phyloP scores from a whole-genome alignment of 2,797 vertebrate genomes.

The Cossypha heuglini region DNA sequence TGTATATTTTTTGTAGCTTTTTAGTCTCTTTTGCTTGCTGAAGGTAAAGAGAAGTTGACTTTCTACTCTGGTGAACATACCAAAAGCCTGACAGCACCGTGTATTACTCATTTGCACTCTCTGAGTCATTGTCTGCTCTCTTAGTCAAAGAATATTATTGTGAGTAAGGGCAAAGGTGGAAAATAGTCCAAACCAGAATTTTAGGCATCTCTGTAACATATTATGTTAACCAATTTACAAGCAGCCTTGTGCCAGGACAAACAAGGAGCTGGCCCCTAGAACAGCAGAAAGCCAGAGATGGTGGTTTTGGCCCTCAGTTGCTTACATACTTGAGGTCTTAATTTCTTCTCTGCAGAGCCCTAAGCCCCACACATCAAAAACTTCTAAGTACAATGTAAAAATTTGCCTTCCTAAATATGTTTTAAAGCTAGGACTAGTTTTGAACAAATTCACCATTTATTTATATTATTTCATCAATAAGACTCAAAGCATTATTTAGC shows the following conservation, averaged over 20 bases:
- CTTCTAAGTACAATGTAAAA: background rate
- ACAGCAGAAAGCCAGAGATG: conserved; percentile 1
- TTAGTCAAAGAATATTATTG: conserved; percentile 63
- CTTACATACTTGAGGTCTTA: background rate
- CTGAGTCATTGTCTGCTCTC: conserved; percentile 36
- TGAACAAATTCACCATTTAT: background rate
- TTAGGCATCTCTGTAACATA: background rate
- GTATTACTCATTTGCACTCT: conserved; percentile 16
- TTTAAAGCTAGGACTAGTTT: background rate
- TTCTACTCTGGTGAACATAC: background rate
- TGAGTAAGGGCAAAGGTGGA: conserved; percentile 38
- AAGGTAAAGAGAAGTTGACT: background rate
- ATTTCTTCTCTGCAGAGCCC: background rate
- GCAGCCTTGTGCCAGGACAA: background rate
- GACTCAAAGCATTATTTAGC: background rate
- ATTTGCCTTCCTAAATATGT: background rate
- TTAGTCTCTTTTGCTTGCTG: background rate
- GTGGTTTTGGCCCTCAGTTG: background rate
- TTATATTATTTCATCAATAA: background rate
- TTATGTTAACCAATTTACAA: conserved; percentile 56
- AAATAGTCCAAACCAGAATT: conserved; percentile 37
- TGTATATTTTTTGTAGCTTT: background rate
- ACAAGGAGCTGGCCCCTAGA: background rate
- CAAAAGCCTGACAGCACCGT: conserved; percentile 7
- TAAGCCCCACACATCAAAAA: background rate